Base-by-base conservation (phyloP, 53 echinoderm and acorn worm genomes). In the Paracentrotus lividus region DNA sequence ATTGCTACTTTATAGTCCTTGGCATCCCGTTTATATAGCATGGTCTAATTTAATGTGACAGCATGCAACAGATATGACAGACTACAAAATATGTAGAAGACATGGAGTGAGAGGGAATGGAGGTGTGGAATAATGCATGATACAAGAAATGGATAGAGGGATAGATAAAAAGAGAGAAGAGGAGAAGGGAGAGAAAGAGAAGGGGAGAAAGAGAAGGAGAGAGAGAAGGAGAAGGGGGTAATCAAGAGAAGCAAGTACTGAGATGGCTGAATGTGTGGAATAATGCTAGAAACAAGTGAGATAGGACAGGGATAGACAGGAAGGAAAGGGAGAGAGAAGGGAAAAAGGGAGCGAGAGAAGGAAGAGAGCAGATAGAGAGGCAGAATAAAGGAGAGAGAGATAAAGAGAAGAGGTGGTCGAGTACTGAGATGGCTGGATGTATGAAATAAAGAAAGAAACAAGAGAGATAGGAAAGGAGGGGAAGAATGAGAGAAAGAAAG, bases 1-100 rank as follows among this genome's bases (percentile, higher is more conserved):
- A 40, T 5, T 81, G 81, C 81, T 8, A 40, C 18, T 42, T n/a
- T n/a, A 81, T 4, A 43, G 81, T 33, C 44, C 81, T 81, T 81
- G 81, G 42, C 85, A 85, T 27, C 49, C 13, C 12, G 47, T 85
- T 85, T 52, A 85, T 27, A 85, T 47, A 85, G 85, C 85, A 85
- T 85, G 49, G n/a, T 5, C 51, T 85, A 24, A 85, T 85, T 1
- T 27, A 31, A 85, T 2, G 85, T 85, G 85, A 85, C 85, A 85
- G 85, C 49, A 85, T 85, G 85, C n/a, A 12, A 85, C 49, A 47
- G 49, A 51, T 27, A 49, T 85, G 40, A 52, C 42, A 43, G 76
- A 42, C 76, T 36, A 38, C 21, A 42, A 32, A 76, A 76, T 18
- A 76, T 20, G 76, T 36, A 38, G 42, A 42, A 32, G 42, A 76